phyloP scores from a whole-genome alignment of 2,888 invertebrate species.

The Aphidius colemani region DNA sequence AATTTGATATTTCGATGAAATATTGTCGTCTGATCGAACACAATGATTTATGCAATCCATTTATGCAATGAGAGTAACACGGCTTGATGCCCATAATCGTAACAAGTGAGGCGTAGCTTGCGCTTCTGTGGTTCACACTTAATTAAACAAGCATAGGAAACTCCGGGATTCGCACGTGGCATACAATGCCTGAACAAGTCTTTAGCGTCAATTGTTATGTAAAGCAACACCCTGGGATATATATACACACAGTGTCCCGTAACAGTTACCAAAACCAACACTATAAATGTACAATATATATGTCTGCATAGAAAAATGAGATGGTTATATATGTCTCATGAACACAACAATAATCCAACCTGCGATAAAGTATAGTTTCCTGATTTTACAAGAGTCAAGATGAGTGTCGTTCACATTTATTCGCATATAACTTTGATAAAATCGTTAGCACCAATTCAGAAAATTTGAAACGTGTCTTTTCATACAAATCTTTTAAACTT shows the following conservation, averaged over 20 bases:
- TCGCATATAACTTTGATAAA: slow-evolving; percentile 32
- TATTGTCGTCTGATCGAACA: no score
- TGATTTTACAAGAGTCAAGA: background rate
- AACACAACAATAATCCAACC: slow-evolving; percentile 32
- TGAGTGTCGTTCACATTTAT: slow-evolving; percentile 2
- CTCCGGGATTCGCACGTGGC: slow-evolving; percentile 57
- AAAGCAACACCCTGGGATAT: slow-evolving; percentile 51
- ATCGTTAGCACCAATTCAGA: slow-evolving; percentile 37
- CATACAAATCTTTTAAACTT: slow-evolving; percentile 18
- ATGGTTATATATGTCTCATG: no score
- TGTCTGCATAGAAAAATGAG: no score
- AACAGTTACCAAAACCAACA: background rate
- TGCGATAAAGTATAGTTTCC: background rate
- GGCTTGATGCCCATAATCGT: slow-evolving; percentile 53
- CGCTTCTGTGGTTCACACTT: slow-evolving; percentile 61
- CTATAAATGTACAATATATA: no score
- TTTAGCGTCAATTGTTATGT: slow-evolving; percentile 61
- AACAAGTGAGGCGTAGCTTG: slow-evolving; percentile 57
- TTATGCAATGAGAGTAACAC: slow-evolving; percentile 26
- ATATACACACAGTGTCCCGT: slow-evolving; percentile 18
- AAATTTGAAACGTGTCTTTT: slow-evolving; percentile 32
- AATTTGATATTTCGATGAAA: background rate
- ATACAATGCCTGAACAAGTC: slow-evolving; percentile 56
- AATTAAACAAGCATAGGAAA: slow-evolving; percentile 58
- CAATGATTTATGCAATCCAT: slow-evolving; percentile 12